Evolutionary conservation across 1,140 invertebrate genomes (phyloP).

Genomic region (Macrosteles quadrilineatus): DNA sequence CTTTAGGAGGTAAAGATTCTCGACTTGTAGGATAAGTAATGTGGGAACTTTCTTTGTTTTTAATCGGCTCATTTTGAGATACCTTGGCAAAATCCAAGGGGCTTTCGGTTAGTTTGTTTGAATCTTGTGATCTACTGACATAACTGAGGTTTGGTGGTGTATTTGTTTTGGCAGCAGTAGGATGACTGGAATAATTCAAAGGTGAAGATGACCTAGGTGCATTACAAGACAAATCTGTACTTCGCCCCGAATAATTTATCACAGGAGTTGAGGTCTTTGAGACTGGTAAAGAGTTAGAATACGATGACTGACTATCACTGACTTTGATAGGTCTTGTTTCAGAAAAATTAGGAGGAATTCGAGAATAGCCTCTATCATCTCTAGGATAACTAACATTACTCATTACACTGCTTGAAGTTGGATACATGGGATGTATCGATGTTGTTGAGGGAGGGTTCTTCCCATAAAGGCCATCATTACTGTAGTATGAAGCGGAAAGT

Average conservation of each 20-base stretch:
- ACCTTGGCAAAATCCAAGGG: constrained; percentile 13
- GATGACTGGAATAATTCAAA: constrained; percentile 25
- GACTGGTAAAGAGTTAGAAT: neutral
- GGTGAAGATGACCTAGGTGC: constrained; percentile 22
- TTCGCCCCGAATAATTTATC: constrained; percentile 28
- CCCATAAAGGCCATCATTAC: constrained; percentile 30
- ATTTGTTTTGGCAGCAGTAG: neutral
- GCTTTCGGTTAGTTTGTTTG: neutral
- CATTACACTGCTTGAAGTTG: constrained; percentile 29
- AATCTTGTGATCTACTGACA: constrained; percentile 16
- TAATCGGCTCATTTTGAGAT: constrained; percentile 9
- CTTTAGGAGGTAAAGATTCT: constrained; percentile 36
- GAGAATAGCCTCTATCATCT: constrained; percentile 19
- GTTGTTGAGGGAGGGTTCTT: constrained; percentile 29
- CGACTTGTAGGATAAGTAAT: constrained; percentile 32
- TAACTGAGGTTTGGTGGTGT: constrained; percentile 13
- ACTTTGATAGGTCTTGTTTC: constrained; percentile 26
- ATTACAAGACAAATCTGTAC: constrained; percentile 10
- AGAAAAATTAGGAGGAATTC: constrained; percentile 19
- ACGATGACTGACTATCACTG: constrained; percentile 13
- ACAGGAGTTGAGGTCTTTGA: neutral
- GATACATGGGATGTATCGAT: constrained; percentile 30
- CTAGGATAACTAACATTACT: constrained; percentile 28
- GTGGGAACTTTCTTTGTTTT: constrained; percentile 33
- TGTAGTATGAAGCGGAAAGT: constrained; percentile 24